Percentiles rank a stretch among this genome's conserved stretches.
Conservation (phyloP, 2,797 vertebrate species). For the Cryptoprocta ferox region DNA sequence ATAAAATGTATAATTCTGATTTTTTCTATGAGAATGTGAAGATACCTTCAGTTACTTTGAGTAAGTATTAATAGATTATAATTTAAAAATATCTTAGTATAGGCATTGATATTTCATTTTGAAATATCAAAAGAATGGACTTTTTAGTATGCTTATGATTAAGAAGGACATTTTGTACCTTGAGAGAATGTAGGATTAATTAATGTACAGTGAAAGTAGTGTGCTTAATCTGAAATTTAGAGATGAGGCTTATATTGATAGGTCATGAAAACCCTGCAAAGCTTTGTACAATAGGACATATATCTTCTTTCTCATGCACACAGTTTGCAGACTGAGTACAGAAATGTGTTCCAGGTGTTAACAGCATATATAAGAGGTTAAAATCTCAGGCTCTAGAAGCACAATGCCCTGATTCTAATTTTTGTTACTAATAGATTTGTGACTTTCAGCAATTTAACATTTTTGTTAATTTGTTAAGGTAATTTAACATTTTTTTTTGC, state of each 20-base stretch:
- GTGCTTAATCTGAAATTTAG: slow-evolving; percentile 20
- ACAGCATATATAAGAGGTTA: background rate
- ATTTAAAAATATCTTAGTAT: slow-evolving; percentile 26
- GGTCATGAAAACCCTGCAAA: background rate
- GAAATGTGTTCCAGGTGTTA: background rate
- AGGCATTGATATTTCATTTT: slow-evolving; percentile 32
- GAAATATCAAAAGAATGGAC: background rate
- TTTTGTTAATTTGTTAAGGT: background rate
- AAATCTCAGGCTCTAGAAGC: background rate
- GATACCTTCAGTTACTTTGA: slow-evolving; percentile 88
- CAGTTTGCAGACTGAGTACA: background rate
- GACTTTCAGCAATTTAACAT: slow-evolving; percentile 31
- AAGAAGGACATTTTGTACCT: background rate
- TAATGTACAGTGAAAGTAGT: background rate
- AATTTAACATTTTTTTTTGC: background rate
- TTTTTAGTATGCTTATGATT: slow-evolving; percentile 28
- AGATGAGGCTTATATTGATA: background rate
- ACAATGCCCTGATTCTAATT: background rate
- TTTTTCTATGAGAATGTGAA: slow-evolving; percentile 91
- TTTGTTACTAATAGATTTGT: background rate
- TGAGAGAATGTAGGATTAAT: background rate
- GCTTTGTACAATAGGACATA: background rate
- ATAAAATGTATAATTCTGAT: slow-evolving; percentile 89
- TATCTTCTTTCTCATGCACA: background rate
- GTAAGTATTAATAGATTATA: slow-evolving; percentile 87